Conservation (phyloP, 92 coral and sea anemone genomes). For the Montipora capitata region DNA sequence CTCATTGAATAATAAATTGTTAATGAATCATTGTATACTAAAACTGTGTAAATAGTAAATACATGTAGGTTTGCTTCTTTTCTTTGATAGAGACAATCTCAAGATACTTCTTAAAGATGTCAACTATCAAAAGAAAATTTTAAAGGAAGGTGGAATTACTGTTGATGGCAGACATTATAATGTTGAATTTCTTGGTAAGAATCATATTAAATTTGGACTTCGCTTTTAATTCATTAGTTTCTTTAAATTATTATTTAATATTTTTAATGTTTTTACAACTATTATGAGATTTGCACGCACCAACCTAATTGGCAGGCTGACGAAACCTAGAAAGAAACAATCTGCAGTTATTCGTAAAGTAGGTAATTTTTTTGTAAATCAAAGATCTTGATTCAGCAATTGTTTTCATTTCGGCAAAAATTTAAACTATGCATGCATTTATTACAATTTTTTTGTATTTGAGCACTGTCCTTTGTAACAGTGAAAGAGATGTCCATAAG, state of each 20-base stretch:
- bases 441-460: background rate
- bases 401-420: background rate
- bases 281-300: background rate
- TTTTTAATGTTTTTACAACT: background rate
- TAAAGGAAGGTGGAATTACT: conserved; percentile 28
- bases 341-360: background rate
- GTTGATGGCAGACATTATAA: conserved; percentile 23
- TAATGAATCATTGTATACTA: too few species aligned
- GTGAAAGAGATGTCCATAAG: background rate
- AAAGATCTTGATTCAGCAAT: background rate
- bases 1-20: too few species aligned
- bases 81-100: too few species aligned
- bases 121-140: background rate
- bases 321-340: background rate
- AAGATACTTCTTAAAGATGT: too few species aligned
- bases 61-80: too few species aligned
- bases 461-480: background rate
- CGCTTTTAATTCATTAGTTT: background rate
- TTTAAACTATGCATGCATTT: background rate
- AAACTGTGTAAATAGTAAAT: too few species aligned
- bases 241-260: background rate
- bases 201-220: background rate
- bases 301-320: conserved; percentile 11
- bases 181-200: conserved; percentile 44
- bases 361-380: background rate